Percentiles rank a stretch among this genome's conserved stretches.
Conservation (phyloP, 1,140 invertebrate species). For the Meloidogyne exigua region DNA sequence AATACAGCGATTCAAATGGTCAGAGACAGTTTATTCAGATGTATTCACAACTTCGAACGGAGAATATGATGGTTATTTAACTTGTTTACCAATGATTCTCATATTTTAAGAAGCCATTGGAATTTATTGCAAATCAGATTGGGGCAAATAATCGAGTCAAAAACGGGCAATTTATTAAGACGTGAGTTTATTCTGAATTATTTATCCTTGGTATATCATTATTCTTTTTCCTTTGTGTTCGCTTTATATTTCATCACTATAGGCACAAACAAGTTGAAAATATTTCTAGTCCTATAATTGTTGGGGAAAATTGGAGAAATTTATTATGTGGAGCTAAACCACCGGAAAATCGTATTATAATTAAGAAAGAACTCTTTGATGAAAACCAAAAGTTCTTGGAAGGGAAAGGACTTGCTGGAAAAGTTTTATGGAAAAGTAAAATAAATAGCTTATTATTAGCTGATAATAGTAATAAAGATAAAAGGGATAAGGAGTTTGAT, state of each 20-base stretch:
- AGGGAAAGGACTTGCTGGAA: not conserved
- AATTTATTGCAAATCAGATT: conserved; percentile 48
- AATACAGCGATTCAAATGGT: conserved; percentile 30
- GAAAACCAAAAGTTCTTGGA: not conserved
- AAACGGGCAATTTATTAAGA: conserved; percentile 40
- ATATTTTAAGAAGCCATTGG: conserved; percentile 23
- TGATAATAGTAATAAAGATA: not conserved
- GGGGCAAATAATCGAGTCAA: conserved; percentile 27
- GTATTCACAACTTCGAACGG: conserved; percentile 41
- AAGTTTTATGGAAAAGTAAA: not conserved
- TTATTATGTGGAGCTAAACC: not conserved
- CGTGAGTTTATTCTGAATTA: conserved; percentile 34
- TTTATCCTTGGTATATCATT: not conserved
- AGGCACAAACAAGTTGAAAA: not conserved
- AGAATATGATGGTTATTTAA: conserved; percentile 46
- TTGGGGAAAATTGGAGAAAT: conserved; percentile 10
- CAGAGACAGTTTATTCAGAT: conserved; percentile 40
- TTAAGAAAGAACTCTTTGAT: not conserved
- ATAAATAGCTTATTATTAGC: not conserved
- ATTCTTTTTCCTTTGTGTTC: not conserved
- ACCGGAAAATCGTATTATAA: not conserved
- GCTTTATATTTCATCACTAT: not conserved
- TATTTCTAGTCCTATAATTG: not conserved
- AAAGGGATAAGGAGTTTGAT: not conserved
- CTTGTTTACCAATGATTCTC: conserved; percentile 1